phyloP scores from a whole-genome alignment of 2,888 invertebrate genomes.

The Polymixis flavicincta region DNA sequence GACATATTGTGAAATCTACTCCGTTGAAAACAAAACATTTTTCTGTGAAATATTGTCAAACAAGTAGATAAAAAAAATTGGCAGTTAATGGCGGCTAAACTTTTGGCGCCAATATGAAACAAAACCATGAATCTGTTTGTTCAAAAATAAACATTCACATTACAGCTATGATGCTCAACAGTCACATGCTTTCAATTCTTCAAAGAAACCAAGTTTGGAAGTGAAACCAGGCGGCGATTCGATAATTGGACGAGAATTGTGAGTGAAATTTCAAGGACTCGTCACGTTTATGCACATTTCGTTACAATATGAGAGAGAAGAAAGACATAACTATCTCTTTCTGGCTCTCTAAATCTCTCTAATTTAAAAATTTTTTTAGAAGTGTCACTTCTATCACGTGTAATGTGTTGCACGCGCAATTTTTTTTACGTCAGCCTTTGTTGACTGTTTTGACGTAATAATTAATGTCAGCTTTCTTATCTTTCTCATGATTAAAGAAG shows the following conservation, averaged over 20 bases:
- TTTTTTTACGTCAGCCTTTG: not conserved
- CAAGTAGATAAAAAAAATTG: not conserved
- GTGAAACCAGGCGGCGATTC: too few species aligned
- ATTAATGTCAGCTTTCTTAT: not conserved
- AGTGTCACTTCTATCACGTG: too few species aligned
- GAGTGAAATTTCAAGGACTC: too few species aligned
- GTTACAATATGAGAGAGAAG: too few species aligned
- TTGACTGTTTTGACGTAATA: not conserved
- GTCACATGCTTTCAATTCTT: not conserved
- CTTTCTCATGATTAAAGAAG: not conserved
- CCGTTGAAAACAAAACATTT: slow-evolving; percentile 4
- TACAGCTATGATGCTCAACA: not conserved
- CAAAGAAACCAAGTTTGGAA: too few species aligned
- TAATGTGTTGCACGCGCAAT: not conserved
- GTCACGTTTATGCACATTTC: too few species aligned
- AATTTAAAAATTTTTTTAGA: too few species aligned
- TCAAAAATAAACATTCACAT: not conserved
- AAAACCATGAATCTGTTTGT: not conserved
- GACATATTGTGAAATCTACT: too few species aligned
- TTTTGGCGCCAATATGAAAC: slow-evolving; percentile 38
- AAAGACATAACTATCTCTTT: too few species aligned
- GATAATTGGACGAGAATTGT: too few species aligned
- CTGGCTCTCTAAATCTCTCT: too few species aligned
- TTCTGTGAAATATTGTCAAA: slow-evolving; percentile 9
- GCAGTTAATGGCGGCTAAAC: not conserved